Evolutionary conservation across 2,797 vertebrate genomes (phyloP).

Genomic region (Etheostoma nigrum): DNA sequence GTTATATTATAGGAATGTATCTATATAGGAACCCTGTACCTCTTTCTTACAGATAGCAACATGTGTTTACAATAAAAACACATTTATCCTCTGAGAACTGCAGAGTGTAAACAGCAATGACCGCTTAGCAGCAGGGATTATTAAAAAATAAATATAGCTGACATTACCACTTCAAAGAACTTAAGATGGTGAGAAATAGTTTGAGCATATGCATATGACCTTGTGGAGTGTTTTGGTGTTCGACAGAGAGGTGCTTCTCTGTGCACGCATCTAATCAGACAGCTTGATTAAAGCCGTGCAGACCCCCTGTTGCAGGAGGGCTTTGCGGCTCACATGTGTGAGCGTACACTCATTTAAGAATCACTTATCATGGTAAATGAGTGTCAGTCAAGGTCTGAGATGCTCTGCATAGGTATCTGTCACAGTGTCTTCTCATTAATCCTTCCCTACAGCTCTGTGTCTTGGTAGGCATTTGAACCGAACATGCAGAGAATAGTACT

Average conservation of each 20-base stretch:
- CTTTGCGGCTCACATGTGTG: slow-evolving; percentile 26
- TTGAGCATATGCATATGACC: slow-evolving; percentile 74
- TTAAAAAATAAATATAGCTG: slow-evolving; percentile 11
- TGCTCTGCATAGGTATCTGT: slow-evolving; percentile 25
- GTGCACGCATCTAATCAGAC: slow-evolving; percentile 61
- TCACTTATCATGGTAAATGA: slow-evolving; percentile 61
- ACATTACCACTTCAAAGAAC: slow-evolving; percentile 53
- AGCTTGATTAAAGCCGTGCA: slow-evolving; percentile 63
- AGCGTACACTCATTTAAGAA: slow-evolving; percentile 48
- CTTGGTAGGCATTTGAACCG: not conserved
- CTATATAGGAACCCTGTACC: no score
- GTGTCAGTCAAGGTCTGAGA: slow-evolving; percentile 55
- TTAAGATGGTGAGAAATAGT: slow-evolving; percentile 49
- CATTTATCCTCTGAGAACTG: slow-evolving; percentile 20
- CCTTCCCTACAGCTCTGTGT: not conserved
- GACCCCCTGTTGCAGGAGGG: slow-evolving; percentile 51
- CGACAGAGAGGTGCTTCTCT: slow-evolving; percentile 56
- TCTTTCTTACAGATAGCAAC: slow-evolving; percentile 25
- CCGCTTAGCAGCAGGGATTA: not conserved
- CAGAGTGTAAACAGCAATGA: slow-evolving; percentile 23
- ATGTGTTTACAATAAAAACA: slow-evolving; percentile 46
- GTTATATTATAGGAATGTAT: no score
- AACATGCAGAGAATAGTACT: not conserved
- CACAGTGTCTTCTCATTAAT: slow-evolving; percentile 29
- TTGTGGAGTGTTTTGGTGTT: slow-evolving; percentile 58